Conservation (phyloP, 2,113 vertebrate species). For the Odontesthes bonariensis region DNA sequence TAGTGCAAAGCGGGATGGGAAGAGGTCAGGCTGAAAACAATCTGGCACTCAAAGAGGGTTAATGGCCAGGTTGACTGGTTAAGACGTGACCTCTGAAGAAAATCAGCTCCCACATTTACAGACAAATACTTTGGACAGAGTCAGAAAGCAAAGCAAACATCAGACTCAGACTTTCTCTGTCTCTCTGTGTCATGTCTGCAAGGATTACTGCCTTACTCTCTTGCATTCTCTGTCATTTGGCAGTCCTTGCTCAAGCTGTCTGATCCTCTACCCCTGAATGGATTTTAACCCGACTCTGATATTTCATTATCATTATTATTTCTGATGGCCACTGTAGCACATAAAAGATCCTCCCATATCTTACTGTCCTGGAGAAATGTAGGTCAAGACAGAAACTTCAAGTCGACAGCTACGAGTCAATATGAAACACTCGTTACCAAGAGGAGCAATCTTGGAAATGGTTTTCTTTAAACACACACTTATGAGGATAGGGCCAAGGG, state of each 20-base stretch:
- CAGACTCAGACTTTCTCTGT: conserved; percentile 31
- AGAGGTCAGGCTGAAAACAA: conserved; percentile 72
- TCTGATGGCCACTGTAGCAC: conserved; percentile 45
- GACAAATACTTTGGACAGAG: conserved; percentile 50
- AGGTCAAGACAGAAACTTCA: conserved; percentile 48
- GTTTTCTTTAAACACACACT: conserved; percentile 69
- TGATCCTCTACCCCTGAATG: conserved; percentile 17
- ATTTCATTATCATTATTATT: conserved; percentile 55
- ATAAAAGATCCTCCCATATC: conserved; percentile 63
- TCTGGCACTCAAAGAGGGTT: conserved; percentile 72
- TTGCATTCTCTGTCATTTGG: conserved; percentile 24
- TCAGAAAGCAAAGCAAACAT: conserved; percentile 60
- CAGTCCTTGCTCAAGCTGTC: conserved; percentile 33
- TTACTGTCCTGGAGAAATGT: conserved; percentile 58
- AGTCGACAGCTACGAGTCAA: conserved; percentile 65
- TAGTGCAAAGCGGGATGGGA: conserved; percentile 56
- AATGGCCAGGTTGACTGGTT: conserved; percentile 66
- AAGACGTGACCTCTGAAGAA: conserved; percentile 60
- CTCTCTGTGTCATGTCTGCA: conserved; percentile 32
- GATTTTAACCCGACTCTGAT: conserved; percentile 33
- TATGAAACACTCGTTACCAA: conserved; percentile 77
- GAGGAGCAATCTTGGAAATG: conserved; percentile 62
- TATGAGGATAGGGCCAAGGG: conserved; percentile 41
- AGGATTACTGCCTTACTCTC: conserved; percentile 25
- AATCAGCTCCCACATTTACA: conserved; percentile 64